Evolutionary conservation across 2,113 vertebrate species (phyloP).

Genomic region (Morone chrysops): DNA sequence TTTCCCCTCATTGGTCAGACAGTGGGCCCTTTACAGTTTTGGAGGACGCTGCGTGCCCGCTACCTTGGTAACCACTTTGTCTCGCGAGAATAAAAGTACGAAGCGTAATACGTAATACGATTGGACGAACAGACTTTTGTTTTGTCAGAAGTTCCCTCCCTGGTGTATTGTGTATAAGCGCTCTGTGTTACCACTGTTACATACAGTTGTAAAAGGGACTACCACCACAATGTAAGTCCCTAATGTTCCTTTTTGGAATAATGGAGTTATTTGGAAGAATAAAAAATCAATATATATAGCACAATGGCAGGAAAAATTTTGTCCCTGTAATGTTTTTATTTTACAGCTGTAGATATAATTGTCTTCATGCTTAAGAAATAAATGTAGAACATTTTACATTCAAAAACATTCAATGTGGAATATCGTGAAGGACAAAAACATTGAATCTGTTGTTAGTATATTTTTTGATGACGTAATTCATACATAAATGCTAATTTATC

Average conservation of each 20-base stretch:
- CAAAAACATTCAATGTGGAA: background rate
- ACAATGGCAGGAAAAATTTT: too few relatives aligned
- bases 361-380: background rate
- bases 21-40: constrained; percentile 34
- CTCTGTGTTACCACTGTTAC: too few relatives aligned
- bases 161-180: too few relatives aligned
- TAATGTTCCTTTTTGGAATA: background rate
- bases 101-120: background rate
- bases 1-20: constrained; percentile 55
- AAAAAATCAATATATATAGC: background rate
- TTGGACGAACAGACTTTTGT: background rate
- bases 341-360: background rate
- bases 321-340: background rate
- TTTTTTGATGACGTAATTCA: background rate
- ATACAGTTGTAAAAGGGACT: too few relatives aligned
- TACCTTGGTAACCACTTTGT: constrained; percentile 47
- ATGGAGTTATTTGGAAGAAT: background rate
- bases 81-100: constrained; percentile 50
- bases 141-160: background rate
- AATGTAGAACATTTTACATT: background rate
- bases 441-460: background rate
- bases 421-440: background rate
- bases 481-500: background rate
- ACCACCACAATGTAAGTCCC: too few relatives aligned
- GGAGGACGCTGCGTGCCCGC: constrained; percentile 54